Evolutionary conservation across 2,113 vertebrate genomes (phyloP).

Genomic region (Sphaerodactylus townsendi): DNA sequence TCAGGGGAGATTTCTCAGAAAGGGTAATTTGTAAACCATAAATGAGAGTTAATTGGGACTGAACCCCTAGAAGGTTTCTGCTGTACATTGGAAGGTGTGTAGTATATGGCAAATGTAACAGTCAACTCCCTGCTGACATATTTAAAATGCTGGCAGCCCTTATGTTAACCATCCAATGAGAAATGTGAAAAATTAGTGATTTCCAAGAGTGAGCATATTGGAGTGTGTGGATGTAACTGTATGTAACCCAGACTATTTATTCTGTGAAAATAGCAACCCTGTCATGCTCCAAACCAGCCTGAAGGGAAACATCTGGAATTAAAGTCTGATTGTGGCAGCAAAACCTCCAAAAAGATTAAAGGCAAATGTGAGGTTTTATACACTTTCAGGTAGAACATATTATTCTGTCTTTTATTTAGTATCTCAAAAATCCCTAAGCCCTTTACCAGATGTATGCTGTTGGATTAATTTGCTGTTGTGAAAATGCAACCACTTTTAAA

Average conservation of each 20-base stretch:
- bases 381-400: conserved; percentile 25
- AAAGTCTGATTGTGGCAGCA: neutral
- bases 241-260: conserved; percentile 31
- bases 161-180: conserved; percentile 29
- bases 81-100: neutral
- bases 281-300: conserved; percentile 12
- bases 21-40: neutral
- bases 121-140: neutral
- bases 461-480: conserved; percentile 17
- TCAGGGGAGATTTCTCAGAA: conserved; percentile 5
- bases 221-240: neutral
- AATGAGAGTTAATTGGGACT: neutral
- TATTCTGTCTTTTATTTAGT: conserved; percentile 30
- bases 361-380: conserved; percentile 27
- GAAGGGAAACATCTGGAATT: conserved; percentile 36
- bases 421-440: conserved; percentile 26
- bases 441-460: conserved; percentile 34
- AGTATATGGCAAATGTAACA: neutral
- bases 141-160: conserved; percentile 1
- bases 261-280: neutral
- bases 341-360: conserved; percentile 37
- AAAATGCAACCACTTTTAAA: conserved; percentile 24
- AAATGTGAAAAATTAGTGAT: conserved; percentile 8
- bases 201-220: conserved; percentile 27
- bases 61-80: neutral